phyloP scores from a whole-genome alignment of 2,888 invertebrate genomes.

The Cephalotes varians region DNA sequence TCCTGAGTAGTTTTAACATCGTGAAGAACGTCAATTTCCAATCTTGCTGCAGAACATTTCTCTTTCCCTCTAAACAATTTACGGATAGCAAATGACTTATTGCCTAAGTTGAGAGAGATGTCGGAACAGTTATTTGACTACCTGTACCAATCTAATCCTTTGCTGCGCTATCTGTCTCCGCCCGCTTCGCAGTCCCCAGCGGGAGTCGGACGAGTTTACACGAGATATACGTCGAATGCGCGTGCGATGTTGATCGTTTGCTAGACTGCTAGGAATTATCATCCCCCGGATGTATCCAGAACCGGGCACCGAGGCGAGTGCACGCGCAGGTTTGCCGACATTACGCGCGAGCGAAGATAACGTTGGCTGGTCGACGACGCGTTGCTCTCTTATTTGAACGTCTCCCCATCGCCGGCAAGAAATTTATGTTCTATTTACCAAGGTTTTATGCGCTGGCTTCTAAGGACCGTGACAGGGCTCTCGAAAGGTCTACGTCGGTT shows the following conservation, averaged over 20 bases:
- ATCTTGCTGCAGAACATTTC: neutral
- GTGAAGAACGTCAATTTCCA: neutral
- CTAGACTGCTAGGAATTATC: constrained; percentile 77
- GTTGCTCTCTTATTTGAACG: constrained; percentile 63
- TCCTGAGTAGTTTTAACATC: neutral
- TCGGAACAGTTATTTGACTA: constrained; percentile 75
- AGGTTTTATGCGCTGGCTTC: constrained; percentile 55
- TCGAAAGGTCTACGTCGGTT: constrained; percentile 53
- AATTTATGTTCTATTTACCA: constrained; percentile 57
- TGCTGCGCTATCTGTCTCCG: constrained; percentile 53
- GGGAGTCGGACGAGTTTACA: constrained; percentile 73
- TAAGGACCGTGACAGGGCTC: constrained; percentile 50
- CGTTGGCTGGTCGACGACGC: constrained; percentile 54
- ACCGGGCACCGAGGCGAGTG: constrained; percentile 52
- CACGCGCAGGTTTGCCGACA: constrained; percentile 65
- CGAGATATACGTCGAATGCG: constrained; percentile 68
- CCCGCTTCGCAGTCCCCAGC: constrained; percentile 46
- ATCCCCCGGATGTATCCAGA: constrained; percentile 68
- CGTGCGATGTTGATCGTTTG: constrained; percentile 78
- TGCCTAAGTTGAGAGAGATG: constrained; percentile 60
- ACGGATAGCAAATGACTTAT: constrained; percentile 68
- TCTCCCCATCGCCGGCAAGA: constrained; percentile 52
- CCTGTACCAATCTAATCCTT: constrained; percentile 71
- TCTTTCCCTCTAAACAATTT: constrained; percentile 24
- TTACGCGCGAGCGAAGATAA: constrained; percentile 67